Percentiles rank a stretch among this genome's conserved stretches.
These are phyloP conservation scores for Oncorhynchus gorbuscha DNA, from an alignment of 2,113 vertebrate genomes.

Conservation along the genomic window DNA sequence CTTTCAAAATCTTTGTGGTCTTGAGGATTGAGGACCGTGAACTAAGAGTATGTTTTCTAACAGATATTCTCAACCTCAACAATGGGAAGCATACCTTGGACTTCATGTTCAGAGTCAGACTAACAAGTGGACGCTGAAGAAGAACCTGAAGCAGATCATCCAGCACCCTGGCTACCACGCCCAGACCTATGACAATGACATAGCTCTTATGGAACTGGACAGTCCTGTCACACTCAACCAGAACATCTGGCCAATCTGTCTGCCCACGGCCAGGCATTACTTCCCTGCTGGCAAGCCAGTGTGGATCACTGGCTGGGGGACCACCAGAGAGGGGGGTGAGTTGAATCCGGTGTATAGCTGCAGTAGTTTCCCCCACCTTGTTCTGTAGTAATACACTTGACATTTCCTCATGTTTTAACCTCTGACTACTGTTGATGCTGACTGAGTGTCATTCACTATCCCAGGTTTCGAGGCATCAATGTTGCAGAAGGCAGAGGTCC, in stretches of 20 bases:
- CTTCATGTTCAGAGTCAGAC: conserved; percentile 73
- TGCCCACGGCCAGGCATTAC: conserved; percentile 55
- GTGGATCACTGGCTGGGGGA: conserved; percentile 7
- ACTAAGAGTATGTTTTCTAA: not conserved
- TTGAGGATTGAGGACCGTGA: not conserved
- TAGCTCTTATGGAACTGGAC: conserved; percentile 72
- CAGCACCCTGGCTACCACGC: conserved; percentile 42
- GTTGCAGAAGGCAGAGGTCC: conserved; percentile 87
- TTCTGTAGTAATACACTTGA: no score
- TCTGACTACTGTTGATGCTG: not conserved
- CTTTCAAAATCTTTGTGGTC: conserved; percentile 7
- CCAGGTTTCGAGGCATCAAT: conserved; percentile 51
- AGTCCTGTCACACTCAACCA: conserved; percentile 54
- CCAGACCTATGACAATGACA: conserved; percentile 53
- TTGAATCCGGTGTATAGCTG: not conserved
- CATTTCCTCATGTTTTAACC: no score
- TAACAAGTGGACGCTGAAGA: conserved; percentile 36
- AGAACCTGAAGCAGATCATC: conserved; percentile 56
- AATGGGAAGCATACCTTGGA: conserved; percentile 82
- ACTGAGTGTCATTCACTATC: not conserved
- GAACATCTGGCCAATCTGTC: conserved; percentile 71
- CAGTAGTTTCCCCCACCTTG: not conserved
- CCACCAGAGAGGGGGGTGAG: not conserved
- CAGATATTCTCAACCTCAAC: conserved; percentile 53
- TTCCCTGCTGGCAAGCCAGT: conserved; percentile 52